phyloP scores from a whole-genome alignment of 1,140 invertebrate species.

The Tribolium madens region DNA sequence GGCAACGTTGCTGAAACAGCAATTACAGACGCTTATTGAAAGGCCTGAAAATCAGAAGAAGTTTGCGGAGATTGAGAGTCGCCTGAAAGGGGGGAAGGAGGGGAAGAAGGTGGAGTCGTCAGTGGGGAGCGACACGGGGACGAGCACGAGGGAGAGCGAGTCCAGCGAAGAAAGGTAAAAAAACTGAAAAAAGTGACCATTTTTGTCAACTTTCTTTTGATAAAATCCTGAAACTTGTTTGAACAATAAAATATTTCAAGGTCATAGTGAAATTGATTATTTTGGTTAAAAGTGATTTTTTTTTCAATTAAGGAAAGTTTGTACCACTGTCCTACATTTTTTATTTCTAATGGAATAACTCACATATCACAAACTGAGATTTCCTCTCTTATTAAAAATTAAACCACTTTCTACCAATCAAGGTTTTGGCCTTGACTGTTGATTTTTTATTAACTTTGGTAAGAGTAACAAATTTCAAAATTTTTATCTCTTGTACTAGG shows the following conservation, averaged over 20 bases:
- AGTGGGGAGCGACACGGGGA: constrained; percentile 78
- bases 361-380: too few relatives aligned
- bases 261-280: not conserved
- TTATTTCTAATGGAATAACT: not conserved
- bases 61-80: constrained; percentile 81
- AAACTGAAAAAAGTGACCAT: too few relatives aligned
- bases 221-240: too few relatives aligned
- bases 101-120: constrained; percentile 76
- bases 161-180: constrained; percentile 76
- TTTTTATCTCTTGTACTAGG: too few relatives aligned
- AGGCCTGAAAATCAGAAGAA: constrained; percentile 89
- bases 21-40: constrained; percentile 85
- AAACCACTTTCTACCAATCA: too few relatives aligned
- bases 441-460: too few relatives aligned
- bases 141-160: constrained; percentile 81
- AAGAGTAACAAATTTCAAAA: too few relatives aligned
- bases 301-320: not conserved
- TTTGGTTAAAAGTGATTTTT: not conserved
- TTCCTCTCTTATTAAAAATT: too few relatives aligned
- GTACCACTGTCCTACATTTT: not conserved
- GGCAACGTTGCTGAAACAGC: constrained; percentile 84
- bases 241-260: too few relatives aligned
- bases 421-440: too few relatives aligned
- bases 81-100: constrained; percentile 65
- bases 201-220: too few relatives aligned